phyloP scores from a whole-genome alignment of 2,888 invertebrate species.

The Amiota minor region DNA sequence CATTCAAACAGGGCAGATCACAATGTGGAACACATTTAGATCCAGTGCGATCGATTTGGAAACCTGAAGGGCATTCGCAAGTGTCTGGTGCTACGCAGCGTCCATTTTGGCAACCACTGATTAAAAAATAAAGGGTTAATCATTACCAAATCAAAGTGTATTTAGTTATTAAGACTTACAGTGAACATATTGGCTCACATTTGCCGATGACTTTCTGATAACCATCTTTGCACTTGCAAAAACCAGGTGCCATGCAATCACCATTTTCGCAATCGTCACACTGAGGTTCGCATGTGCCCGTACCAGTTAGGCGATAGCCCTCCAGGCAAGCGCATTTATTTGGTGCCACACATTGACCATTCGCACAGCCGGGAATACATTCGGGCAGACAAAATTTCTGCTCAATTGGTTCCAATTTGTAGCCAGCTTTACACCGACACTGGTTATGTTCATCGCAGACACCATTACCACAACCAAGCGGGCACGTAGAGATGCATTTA shows the following conservation, averaged over 20 bases:
- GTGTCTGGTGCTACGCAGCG: conserved; percentile 72
- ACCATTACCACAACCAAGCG: conserved; percentile 79
- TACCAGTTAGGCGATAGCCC: conserved; percentile 58
- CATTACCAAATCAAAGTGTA: too few relatives aligned
- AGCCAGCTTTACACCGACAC: conserved; percentile 69
- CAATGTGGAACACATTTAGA: conserved; percentile 76
- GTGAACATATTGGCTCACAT: conserved; percentile 71
- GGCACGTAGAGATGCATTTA: conserved; percentile 80
- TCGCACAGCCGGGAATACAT: conserved; percentile 67
- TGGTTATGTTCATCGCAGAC: conserved; percentile 65
- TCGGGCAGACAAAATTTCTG: conserved; percentile 67
- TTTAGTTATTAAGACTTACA: conserved; percentile 50
- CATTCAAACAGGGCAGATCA: conserved; percentile 80
- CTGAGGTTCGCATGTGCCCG: conserved; percentile 70
- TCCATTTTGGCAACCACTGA: conserved; percentile 70
- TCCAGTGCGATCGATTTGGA: conserved; percentile 62
- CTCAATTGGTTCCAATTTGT: conserved; percentile 65
- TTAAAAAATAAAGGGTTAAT: background rate
- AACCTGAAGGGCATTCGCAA: conserved; percentile 69
- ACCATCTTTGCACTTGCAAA: conserved; percentile 77
- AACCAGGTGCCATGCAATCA: conserved; percentile 77
- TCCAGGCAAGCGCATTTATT: conserved; percentile 65
- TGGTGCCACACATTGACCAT: conserved; percentile 63
- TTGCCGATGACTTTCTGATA: conserved; percentile 73
- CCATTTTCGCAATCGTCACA: conserved; percentile 75